Evolutionary conservation across 2,113 vertebrate species (phyloP).

Genomic region (Stercorarius parasiticus): DNA sequence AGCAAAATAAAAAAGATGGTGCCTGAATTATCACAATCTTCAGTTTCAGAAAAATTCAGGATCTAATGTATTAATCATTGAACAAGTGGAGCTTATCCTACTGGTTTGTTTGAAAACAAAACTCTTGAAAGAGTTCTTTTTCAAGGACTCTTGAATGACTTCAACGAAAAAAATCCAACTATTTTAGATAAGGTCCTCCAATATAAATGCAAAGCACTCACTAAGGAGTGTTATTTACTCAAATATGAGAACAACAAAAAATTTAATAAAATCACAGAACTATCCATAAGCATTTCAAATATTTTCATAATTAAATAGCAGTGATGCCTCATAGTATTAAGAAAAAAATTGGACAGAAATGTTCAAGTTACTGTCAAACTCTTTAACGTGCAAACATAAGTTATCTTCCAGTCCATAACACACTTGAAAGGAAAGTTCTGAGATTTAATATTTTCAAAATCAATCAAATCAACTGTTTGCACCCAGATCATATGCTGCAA

Average conservation of each 20-base stretch:
- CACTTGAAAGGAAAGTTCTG: neutral
- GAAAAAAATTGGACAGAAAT: neutral
- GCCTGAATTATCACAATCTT: neutral
- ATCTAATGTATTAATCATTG: neutral
- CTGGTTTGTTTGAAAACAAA: neutral
- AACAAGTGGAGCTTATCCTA: neutral
- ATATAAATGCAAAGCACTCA: neutral
- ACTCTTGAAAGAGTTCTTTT: neutral
- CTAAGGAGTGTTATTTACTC: neutral
- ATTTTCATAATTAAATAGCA: neutral
- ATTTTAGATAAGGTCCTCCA: neutral
- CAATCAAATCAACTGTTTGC: neutral
- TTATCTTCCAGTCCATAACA: neutral
- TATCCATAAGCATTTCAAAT: neutral
- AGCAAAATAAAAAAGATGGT: neutral
- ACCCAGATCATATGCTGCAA: neutral
- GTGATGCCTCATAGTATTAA: rapidly evolving
- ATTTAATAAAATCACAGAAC: neutral
- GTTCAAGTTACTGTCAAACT: neutral
- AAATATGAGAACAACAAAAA: neutral
- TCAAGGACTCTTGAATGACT: neutral
- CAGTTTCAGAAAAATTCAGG: neutral
- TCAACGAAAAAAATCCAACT: neutral
- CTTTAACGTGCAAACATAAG: neutral
- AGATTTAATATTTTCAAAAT: neutral